These are phyloP conservation scores for Tachysurus vachellii DNA, from an alignment of 2,113 vertebrate species.

Conservation along the genomic window DNA sequence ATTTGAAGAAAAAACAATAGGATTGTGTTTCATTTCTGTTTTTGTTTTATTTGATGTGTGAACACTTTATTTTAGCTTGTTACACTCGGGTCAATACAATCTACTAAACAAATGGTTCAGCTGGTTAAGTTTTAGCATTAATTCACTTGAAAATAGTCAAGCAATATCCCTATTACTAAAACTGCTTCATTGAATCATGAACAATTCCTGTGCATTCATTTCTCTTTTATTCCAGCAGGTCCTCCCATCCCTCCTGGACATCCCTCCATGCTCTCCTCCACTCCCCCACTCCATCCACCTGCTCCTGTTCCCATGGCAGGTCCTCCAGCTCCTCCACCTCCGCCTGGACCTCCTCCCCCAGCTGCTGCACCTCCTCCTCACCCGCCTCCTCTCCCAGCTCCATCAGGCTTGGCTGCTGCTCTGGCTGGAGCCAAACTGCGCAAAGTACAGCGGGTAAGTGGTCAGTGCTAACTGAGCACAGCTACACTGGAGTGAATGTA, in stretches of 20 bases:
- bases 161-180: background rate
- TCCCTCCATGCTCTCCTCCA: constrained; percentile 71
- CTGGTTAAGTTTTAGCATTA: background rate
- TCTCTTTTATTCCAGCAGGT: constrained; percentile 74
- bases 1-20: background rate
- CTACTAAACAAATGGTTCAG: background rate
- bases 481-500: background rate
- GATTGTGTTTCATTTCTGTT: background rate
- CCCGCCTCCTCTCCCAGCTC: constrained; percentile 87
- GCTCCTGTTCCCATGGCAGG: constrained; percentile 74
- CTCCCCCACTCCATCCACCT: constrained; percentile 69
- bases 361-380: constrained; percentile 84
- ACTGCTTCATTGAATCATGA: background rate
- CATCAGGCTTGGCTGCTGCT: constrained; percentile 92
- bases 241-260: constrained; percentile 85
- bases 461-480: background rate
- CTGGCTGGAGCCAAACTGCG: constrained; percentile 97
- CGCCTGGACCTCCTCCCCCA: constrained; percentile 80
- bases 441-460: constrained; percentile 87
- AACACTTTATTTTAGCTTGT: background rate
- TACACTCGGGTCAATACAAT: background rate
- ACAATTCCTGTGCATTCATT: background rate
- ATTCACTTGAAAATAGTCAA: background rate
- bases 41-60: background rate
- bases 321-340: constrained; percentile 88